Conservation (phyloP, 2,113 vertebrate species). For the Oenanthe melanoleuca region DNA sequence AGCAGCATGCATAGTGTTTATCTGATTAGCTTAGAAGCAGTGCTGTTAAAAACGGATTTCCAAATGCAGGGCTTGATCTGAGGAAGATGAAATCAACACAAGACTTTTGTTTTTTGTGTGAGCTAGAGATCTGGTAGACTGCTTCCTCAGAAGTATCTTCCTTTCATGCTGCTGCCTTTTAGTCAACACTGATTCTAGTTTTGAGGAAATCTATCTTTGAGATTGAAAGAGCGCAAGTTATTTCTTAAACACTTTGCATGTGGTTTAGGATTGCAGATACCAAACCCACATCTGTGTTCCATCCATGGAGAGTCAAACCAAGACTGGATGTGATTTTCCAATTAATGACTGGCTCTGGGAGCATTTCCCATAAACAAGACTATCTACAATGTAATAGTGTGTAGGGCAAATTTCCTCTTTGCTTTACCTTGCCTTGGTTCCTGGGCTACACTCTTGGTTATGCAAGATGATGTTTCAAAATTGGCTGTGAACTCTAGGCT, state of each 20-base stretch:
- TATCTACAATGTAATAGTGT: not conserved
- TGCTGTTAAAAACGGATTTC: not conserved
- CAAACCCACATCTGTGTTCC: not conserved
- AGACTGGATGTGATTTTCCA: not conserved
- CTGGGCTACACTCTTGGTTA: not conserved
- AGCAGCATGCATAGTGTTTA: not conserved
- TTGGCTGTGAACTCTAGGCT: not conserved
- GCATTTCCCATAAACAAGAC: not conserved
- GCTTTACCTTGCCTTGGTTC: not conserved
- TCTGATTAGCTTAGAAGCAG: not conserved
- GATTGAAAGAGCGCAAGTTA: not conserved
- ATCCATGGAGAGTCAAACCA: not conserved
- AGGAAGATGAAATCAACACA: not conserved
- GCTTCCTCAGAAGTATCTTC: not conserved
- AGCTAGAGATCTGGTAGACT: not conserved
- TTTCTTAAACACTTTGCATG: not conserved
- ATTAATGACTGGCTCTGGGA: not conserved
- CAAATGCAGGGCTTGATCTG: not conserved
- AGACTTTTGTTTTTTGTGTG: not conserved
- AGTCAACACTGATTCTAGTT: not conserved
- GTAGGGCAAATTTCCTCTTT: not conserved
- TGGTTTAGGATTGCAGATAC: not conserved
- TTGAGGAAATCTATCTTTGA: not conserved
- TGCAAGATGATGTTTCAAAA: not conserved
- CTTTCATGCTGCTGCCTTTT: not conserved